Base-by-base conservation (phyloP, 2,113 vertebrate species). In the Bungarus multicinctus region DNA sequence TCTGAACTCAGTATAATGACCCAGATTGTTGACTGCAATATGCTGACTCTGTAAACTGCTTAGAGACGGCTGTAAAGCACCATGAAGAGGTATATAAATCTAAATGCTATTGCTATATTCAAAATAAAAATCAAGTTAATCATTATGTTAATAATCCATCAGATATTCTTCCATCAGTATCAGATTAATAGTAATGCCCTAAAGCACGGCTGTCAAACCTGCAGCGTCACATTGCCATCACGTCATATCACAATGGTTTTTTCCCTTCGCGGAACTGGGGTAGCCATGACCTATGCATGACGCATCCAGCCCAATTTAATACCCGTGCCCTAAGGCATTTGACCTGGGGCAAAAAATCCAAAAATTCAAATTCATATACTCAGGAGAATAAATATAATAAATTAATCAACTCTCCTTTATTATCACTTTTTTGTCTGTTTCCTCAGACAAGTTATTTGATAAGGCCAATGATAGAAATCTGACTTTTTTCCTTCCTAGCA, bases 181-280 rank as follows among this genome's bases (percentile, higher is more conserved):
- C 50, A 27, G 9, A 20, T 25, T 30, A 22, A 52, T 50, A 12
- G 5, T 10, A 0, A 0, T 25, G 47, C 23, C 54, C 30, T 3
- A 58, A 55, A 52, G 50, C 11, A 52, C 0, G 10, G 50, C 2
- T 52, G 50, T 52, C 50, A 52, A 52, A 52, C 1, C 5, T 12
- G 50, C 0, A 10, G 50, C 11, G 2, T 12, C 9, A 52, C 10
- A 12, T 52, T 52, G 50, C 50, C 11, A 12, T 52, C 50, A 52
- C 50, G 50, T 11, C 50, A 0, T 52, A 52, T 52, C 50, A 52
- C 10, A 0, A 52, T 52, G 50, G 11, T 52, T 52, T 52, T 52
- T 52, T 52, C 50, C 50, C 50, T 52, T 52, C 11, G 1, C 2
- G 50, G 50, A 52, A 10, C 50, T 52, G 50, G 9, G 50, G 50